A percentile compares a stretch with the other conserved stretches of the same genome.
These are phyloP conservation scores for Tachina fera DNA, from an alignment of 2,888 invertebrate species.

Conservation along the genomic window DNA sequence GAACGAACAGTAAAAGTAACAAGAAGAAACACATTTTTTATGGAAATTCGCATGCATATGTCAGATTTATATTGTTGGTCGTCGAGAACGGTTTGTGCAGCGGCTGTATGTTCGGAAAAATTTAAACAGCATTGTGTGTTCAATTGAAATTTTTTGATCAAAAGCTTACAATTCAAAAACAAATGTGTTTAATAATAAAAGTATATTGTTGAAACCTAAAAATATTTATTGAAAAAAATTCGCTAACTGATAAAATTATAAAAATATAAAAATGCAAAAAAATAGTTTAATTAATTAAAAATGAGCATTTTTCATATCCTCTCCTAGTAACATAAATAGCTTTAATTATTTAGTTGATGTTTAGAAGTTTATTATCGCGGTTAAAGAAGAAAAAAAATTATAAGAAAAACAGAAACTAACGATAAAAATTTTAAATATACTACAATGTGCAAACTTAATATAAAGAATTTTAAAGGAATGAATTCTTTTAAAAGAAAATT, in stretches of 20 bases:
- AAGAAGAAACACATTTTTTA: constrained; percentile 49
- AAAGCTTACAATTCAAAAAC: not conserved
- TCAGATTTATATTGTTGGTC: constrained; percentile 69
- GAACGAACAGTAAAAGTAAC: constrained; percentile 43
- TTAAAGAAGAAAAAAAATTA: constrained; percentile 14
- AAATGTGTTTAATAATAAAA: not conserved
- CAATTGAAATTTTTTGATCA: not conserved
- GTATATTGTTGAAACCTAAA: not conserved
- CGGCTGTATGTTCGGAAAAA: constrained; percentile 46
- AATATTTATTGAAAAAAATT: constrained; percentile 9
- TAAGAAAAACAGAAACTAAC: not conserved
- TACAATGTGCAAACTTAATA: not conserved
- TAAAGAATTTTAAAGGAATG: constrained; percentile 42
- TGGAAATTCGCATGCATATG: constrained; percentile 64
- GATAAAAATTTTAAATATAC: not conserved
- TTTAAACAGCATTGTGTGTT: not conserved
- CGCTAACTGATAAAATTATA: constrained; percentile 20
- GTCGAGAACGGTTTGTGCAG: constrained; percentile 63
- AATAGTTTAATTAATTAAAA: not conserved
- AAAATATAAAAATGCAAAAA: constrained; percentile 1
- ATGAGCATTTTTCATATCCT: constrained; percentile 47
- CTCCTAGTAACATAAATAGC: constrained; percentile 37
- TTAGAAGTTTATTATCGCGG: constrained; percentile 47
- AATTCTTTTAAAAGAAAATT: not conserved
- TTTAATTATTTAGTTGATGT: constrained; percentile 11